Percentiles rank a stretch among this genome's conserved stretches.
Conservation (phyloP, 2,113 vertebrate species). For the Poeciliopsis retropinna region DNA sequence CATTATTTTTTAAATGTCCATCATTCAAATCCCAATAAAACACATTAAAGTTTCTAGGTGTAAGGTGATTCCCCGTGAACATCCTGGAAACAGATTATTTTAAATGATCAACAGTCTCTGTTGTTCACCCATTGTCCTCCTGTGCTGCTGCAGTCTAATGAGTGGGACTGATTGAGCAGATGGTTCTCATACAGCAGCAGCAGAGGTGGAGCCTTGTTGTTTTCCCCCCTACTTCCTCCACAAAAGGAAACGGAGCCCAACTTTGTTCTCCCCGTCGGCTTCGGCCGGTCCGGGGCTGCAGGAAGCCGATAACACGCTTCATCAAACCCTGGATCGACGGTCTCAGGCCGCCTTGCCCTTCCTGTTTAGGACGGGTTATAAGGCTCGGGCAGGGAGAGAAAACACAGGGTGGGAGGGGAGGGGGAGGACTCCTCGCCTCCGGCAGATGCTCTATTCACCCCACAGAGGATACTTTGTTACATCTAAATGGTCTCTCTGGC, state of each 20-base stretch:
- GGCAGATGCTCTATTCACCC: constrained; percentile 79
- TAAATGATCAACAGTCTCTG: background rate
- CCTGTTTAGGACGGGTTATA: constrained; percentile 57
- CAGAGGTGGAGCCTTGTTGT: constrained; percentile 54
- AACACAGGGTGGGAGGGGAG: constrained; percentile 24
- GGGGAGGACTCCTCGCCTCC: constrained; percentile 59
- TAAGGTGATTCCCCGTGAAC: background rate
- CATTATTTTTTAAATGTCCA: too few relatives aligned
- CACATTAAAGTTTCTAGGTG: background rate
- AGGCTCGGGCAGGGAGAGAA: constrained; percentile 8
- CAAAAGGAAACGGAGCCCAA: constrained; percentile 65
- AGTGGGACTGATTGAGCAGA: constrained; percentile 12
- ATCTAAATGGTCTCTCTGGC: constrained; percentile 75
- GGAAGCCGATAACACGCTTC: constrained; percentile 74
- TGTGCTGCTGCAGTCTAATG: background rate
- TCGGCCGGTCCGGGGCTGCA: constrained; percentile 61
- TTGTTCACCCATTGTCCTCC: background rate
- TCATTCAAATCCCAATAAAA: background rate
- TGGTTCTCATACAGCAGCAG: constrained; percentile 8
- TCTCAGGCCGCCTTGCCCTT: constrained; percentile 70
- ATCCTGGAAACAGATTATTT: background rate
- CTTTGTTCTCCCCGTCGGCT: constrained; percentile 65
- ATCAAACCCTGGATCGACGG: constrained; percentile 74
- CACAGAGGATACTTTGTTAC: constrained; percentile 81
- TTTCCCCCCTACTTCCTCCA: constrained; percentile 32